phyloP scores from a whole-genome alignment of 2,888 invertebrate genomes.

The Melanotus villosus region DNA sequence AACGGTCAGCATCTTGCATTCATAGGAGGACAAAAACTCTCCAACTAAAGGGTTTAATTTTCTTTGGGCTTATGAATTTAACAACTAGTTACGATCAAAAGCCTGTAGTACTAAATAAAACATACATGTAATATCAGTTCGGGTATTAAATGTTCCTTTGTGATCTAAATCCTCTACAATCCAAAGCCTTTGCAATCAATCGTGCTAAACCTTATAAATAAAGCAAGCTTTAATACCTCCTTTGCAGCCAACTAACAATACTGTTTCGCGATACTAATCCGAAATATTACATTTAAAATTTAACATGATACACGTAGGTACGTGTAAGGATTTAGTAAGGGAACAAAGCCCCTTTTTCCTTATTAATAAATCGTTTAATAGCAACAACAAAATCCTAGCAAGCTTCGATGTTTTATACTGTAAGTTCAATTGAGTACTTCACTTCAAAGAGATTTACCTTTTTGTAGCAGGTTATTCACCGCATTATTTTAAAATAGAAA shows the following conservation, averaged over 20 bases:
- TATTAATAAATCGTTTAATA: constrained; percentile 4
- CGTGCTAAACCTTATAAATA: constrained; percentile 2
- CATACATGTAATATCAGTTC: no score
- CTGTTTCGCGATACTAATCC: no score
- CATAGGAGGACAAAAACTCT: neutral
- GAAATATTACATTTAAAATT: no score
- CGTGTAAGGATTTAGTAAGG: no score
- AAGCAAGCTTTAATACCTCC: neutral
- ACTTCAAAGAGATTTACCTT: constrained; percentile 1
- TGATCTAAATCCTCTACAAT: neutral
- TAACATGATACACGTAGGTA: no score
- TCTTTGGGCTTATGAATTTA: no score
- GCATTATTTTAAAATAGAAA: neutral
- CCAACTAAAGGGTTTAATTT: neutral
- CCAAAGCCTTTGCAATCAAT: neutral
- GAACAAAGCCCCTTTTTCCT: neutral
- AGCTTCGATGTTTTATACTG: neutral
- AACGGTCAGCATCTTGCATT: constrained; percentile 17
- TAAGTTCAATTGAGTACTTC: constrained; percentile 18
- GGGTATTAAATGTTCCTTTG: no score
- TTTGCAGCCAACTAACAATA: neutral
- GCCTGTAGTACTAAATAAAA: no score
- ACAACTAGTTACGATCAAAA: no score
- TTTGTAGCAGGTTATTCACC: neutral
- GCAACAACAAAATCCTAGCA: neutral